These are phyloP conservation scores for Camponotus fellah DNA, from an alignment of 2,888 invertebrate genomes.

Conservation along the genomic window DNA sequence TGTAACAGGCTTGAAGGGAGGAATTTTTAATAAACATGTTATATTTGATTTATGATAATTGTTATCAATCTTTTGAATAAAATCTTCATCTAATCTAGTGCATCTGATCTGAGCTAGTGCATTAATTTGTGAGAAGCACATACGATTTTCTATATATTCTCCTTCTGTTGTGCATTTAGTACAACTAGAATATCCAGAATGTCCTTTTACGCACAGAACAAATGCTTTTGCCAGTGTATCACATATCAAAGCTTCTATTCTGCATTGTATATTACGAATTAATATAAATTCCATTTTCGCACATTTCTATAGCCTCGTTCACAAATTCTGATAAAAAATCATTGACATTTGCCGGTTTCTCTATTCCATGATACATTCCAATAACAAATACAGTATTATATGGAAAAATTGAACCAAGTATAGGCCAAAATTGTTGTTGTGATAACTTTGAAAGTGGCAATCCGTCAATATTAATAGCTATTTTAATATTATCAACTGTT, in stretches of 20 bases:
- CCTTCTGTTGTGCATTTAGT: slow-evolving; percentile 10
- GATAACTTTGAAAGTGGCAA: neutral
- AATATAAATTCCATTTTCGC: neutral
- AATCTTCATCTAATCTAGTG: slow-evolving; percentile 9
- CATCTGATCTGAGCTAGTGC: too few species aligned
- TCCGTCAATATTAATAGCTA: neutral
- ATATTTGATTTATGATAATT: neutral
- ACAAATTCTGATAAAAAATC: slow-evolving; percentile 21
- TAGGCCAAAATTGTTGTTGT: neutral
- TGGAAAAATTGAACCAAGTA: neutral
- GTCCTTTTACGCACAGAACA: slow-evolving; percentile 1
- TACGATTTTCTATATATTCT: neutral
- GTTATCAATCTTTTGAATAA: neutral
- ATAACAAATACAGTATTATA: neutral
- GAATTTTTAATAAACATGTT: neutral
- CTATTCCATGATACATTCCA: slow-evolving; percentile 8
- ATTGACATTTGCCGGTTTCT: neutral
- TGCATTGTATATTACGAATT: neutral
- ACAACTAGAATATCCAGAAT: slow-evolving; percentile 11
- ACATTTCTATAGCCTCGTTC: neutral
- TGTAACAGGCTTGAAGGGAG: slow-evolving; percentile 12
- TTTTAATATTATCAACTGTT: neutral
- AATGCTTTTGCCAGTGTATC: slow-evolving; percentile 12
- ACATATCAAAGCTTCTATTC: slow-evolving; percentile 1
- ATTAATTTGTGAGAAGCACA: slow-evolving; percentile 12